These are phyloP conservation scores for Crypturellus undulatus DNA, from an alignment of 2,113 vertebrate genomes.

Conservation along the genomic window DNA sequence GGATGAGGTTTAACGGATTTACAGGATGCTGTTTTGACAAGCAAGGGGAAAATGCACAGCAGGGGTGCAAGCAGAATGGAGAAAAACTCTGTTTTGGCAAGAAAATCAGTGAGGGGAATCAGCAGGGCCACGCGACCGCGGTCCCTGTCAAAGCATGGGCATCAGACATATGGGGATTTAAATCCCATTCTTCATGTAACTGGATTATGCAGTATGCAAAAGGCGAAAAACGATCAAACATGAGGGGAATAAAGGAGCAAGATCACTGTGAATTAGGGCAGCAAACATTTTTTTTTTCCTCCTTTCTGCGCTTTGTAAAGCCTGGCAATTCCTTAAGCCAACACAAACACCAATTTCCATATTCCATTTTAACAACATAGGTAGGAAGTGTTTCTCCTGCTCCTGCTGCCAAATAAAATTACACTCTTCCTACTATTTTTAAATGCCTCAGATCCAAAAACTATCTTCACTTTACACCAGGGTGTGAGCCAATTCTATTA, in stretches of 20 bases:
- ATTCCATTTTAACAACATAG: background rate
- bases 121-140: background rate
- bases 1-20: no score
- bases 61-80: no score
- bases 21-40: background rate
- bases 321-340: background rate
- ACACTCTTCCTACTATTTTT: background rate
- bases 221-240: accelerated
- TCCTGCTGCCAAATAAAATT: background rate
- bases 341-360: background rate
- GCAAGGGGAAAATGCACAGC: background rate
- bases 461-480: background rate
- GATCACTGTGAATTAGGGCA: accelerated
- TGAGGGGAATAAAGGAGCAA: accelerated
- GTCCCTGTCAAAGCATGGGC: background rate
- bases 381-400: background rate
- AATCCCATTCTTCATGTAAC: background rate
- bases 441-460: background rate
- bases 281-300: accelerated
- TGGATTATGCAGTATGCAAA: accelerated
- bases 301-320: background rate
- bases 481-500: background rate
- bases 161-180: background rate
- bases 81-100: background rate
- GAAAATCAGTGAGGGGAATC: background rate